Base-by-base conservation (phyloP, 2,888 invertebrate genomes). In the Muscina levida region DNA sequence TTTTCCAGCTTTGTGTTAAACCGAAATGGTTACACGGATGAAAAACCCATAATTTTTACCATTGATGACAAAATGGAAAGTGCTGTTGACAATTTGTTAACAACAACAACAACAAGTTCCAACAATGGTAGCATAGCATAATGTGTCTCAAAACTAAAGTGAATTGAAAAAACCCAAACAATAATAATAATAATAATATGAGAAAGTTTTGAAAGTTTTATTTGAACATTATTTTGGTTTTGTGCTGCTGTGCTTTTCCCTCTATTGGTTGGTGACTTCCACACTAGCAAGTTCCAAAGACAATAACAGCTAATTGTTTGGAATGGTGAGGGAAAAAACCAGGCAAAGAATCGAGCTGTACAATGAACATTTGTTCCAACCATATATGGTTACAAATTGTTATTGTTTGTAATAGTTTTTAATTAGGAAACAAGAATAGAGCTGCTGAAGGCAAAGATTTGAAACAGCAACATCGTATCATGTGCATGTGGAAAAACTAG, bases 191-290 rank as follows among this genome's bases (percentile, higher is more conserved):
- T n/a, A 80, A 71, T 77, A 73, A 74, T 67, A 77, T 80, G 80
- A 74, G 77, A 77, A 80, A 77, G 77, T 80, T 77, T 80, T 66
- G 79, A 79, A 79, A 79, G 79, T 72, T 74, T 65, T 53, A 53
- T 37, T 48, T 66, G 65, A 66, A 59, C 66, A 15, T 37, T 75
- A 1, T 24, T 6, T 57, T 4, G 10, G 39, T 62, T 42, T 4
- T 22, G 11, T 57, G 39, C 15, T 17, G 39, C 39, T n/a, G 24
- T 56, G 3, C 31, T 31, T 31, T 31, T n/a, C 8, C 31, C 31
- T 31, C 31, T 31, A 3, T 31, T 8, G 31, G 8, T 31, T 8
- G 31, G 8, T n/a, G n/a, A n/a, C n/a, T 31, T 31, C 24, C 26
- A 24, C n/a, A n/a, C n/a, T 44, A 22, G 22, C 62, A 42, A 22